Evolutionary conservation across 2,888 invertebrate genomes (phyloP), one percentile per base, ranked within the genome.

Genomic region (Melinaea marsaeus): DNA sequence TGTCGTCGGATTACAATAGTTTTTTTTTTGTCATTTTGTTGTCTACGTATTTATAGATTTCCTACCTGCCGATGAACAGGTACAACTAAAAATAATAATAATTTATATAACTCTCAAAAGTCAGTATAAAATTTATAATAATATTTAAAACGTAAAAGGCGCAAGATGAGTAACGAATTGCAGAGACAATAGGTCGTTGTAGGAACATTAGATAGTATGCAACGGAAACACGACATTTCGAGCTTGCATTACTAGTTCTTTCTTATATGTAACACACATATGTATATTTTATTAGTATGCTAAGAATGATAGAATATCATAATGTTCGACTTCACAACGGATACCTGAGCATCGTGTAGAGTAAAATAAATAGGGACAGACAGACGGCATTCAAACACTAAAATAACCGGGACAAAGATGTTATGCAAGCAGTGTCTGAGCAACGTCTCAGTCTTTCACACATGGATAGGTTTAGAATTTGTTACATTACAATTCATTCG

Each of bases 1-100:
- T 79, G 88, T 85, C 88, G 86, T 83, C 85, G 51, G 58, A 64
- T 66, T 67, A 86, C 84, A 86, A 86, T 80, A 69, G 74, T 67
- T 66, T 66, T 66, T 68, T 67, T 66, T 66, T 66, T 68, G 58
- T 60, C 9, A 62, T 46, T 58, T 58, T 58, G 54, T 62, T 60
- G 55, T 11, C 60, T 60, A 58, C 11, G 51, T 51, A 63, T 60
- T 61, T 33, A 57, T 45, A 55, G 32, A 60, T 22, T 42, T 37
- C 48, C 56, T 37, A 56, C 51, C 51, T 51, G 51, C 32, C 11
- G 51, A 6, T 9, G 51, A 51, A 32, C 64, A 66, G 56, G 51
- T 51, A 51, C 5, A 32, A 13, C 7, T 9, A 7, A 51, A 32
- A 4, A 48, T 22, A 22, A 48, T n/a, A 13, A 13, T 6, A 22